These are phyloP conservation scores for Lepisosteus oculatus DNA, from an alignment of 2,113 vertebrate genomes.

Conservation along the genomic window DNA sequence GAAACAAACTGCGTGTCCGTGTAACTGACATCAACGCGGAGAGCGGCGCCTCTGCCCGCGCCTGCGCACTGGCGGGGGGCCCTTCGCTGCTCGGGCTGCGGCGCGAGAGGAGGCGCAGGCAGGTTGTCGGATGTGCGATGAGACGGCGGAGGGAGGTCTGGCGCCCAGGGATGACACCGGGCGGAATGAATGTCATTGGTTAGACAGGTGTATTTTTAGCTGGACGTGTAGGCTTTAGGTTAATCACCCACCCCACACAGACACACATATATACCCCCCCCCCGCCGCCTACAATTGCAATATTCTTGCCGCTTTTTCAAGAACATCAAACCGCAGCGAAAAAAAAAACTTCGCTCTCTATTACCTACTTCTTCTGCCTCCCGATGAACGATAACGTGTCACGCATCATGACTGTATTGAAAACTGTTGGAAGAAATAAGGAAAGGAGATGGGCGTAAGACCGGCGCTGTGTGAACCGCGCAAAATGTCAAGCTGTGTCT, in stretches of 20 bases:
- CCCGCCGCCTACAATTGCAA: neutral
- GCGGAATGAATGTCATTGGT: too few species aligned
- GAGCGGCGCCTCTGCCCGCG: neutral
- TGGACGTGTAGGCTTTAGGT: too few species aligned
- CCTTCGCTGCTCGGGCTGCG: neutral
- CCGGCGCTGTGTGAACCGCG: too few species aligned
- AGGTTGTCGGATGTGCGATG: too few species aligned
- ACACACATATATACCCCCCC: too few species aligned
- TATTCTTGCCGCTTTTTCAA: neutral
- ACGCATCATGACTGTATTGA: neutral
- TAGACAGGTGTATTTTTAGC: too few species aligned
- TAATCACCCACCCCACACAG: too few species aligned
- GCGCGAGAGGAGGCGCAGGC: too few species aligned
- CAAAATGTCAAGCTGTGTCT: too few species aligned
- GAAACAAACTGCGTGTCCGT: constrained; percentile 9
- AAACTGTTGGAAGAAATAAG: constrained; percentile 40
- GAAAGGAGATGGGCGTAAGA: neutral
- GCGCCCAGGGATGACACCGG: too few species aligned
- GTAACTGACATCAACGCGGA: neutral
- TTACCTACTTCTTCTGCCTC: neutral
- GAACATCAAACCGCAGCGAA: too few species aligned
- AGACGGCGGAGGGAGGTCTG: too few species aligned
- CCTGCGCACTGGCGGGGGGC: neutral
- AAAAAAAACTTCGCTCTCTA: neutral
- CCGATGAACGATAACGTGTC: neutral